Percentiles rank a stretch among this genome's conserved stretches.
phyloP scores from a whole-genome alignment of 2,797 vertebrate species.

The Notoglanidium macrostoma region DNA sequence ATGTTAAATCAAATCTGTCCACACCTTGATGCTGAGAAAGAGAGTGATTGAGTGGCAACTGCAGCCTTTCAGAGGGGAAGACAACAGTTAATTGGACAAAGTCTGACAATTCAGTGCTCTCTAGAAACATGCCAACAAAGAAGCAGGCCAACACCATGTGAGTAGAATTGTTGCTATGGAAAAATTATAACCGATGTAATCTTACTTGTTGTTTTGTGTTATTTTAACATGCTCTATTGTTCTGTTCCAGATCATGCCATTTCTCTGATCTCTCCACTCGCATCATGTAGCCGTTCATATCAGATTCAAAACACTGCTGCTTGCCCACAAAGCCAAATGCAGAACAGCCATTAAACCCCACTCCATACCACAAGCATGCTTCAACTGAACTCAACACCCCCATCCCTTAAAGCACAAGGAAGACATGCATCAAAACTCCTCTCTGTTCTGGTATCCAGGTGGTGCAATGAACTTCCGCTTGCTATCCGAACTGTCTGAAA shows the following conservation, averaged over 20 bases:
- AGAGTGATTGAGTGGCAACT: conserved; percentile 23
- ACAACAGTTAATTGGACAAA: conserved; percentile 1
- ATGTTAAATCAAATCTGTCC: conserved; percentile 37
- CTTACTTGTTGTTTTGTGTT: not conserved
- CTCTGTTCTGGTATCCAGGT: not conserved
- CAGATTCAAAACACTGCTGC: conserved; percentile 6
- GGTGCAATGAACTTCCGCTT: not conserved
- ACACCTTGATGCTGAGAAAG: conserved; percentile 5
- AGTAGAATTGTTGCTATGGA: conserved; percentile 3
- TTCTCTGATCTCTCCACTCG: not conserved
- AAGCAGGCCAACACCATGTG: not conserved
- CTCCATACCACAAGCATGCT: not conserved
- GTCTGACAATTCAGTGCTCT: not conserved
- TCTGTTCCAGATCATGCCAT: not conserved
- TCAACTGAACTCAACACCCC: not conserved
- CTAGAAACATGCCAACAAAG: not conserved
- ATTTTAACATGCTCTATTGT: not conserved
- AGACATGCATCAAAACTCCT: not conserved
- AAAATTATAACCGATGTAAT: not conserved
- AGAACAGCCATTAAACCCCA: not conserved
- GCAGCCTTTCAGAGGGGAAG: not conserved
- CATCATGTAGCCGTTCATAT: conserved; percentile 15
- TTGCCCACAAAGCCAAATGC: conserved; percentile 3
- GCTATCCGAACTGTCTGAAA: too few relatives aligned
- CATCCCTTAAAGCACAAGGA: not conserved